Conservation (phyloP, 1,140 invertebrate genomes). For the Muscidifurax raptorellus region DNA sequence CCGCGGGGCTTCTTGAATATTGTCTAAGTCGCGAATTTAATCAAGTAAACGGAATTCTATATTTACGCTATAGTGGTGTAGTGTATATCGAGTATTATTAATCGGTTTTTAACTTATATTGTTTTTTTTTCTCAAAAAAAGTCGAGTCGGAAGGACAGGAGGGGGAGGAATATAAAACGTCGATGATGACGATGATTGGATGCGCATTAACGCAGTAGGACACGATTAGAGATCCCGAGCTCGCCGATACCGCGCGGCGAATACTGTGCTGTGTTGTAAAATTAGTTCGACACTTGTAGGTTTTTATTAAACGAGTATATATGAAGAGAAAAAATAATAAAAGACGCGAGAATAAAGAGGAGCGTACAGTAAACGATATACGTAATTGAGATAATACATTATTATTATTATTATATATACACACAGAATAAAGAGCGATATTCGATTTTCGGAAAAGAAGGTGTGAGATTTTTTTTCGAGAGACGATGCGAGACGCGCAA, state of each 20-base stretch:
- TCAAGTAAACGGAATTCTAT: neutral
- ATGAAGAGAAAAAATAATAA: neutral
- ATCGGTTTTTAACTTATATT: neutral
- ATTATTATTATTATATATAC: slow-evolving; percentile 52
- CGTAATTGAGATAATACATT: slow-evolving; percentile 63
- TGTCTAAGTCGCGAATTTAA: slow-evolving; percentile 44
- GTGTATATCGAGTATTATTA: slow-evolving; percentile 22
- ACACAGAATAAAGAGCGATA: slow-evolving; percentile 30
- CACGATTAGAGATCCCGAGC: slow-evolving; percentile 44
- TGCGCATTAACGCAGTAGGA: slow-evolving; percentile 23
- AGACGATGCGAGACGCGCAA: neutral
- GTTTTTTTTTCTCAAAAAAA: neutral
- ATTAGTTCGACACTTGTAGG: slow-evolving; percentile 72
- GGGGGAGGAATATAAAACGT: slow-evolving; percentile 2
- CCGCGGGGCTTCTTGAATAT: slow-evolving; percentile 50
- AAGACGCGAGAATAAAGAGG: neutral
- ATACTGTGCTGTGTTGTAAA: slow-evolving; percentile 76
- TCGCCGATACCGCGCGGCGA: slow-evolving; percentile 62
- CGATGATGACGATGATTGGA: neutral
- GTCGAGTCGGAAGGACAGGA: slow-evolving; percentile 41
- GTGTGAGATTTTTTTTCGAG: slow-evolving; percentile 28
- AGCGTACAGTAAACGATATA: slow-evolving; percentile 59
- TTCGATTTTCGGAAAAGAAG: slow-evolving; percentile 22
- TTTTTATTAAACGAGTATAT: slow-evolving; percentile 39
- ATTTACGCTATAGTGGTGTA: slow-evolving; percentile 15